Evolutionary conservation across 2,797 vertebrate species (phyloP).

Genomic region (Epinephelus awoara): DNA sequence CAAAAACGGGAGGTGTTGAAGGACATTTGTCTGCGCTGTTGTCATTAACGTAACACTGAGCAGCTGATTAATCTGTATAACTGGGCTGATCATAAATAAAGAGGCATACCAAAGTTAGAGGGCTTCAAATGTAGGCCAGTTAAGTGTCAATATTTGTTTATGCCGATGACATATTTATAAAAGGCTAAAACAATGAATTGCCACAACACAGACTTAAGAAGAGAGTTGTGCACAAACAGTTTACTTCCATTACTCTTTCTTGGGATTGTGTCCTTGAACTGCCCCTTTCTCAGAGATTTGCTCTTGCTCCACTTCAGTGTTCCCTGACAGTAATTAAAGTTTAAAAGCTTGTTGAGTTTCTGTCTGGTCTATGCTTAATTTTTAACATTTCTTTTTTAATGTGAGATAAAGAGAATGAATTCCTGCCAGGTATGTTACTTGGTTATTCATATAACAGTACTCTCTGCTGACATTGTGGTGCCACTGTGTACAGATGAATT

Average conservation of each 20-base stretch:
- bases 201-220: neutral
- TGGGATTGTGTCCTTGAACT: neutral
- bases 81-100: conserved; percentile 36
- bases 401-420: neutral
- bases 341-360: neutral
- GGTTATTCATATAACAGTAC: neutral
- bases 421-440: neutral
- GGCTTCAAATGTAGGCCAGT: conserved; percentile 34
- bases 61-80: conserved; percentile 44
- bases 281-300: neutral
- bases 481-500: too few relatives aligned
- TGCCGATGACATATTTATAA: conserved; percentile 50
- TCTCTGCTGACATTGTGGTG: neutral
- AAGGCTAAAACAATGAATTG: neutral
- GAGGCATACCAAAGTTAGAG: conserved; percentile 16
- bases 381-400: conserved; percentile 5
- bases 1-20: conserved; percentile 26
- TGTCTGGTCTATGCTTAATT: neutral
- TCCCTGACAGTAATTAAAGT: neutral
- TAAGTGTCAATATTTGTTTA: conserved; percentile 48
- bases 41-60: conserved; percentile 37
- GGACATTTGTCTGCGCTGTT: conserved; percentile 7
- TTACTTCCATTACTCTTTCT: neutral
- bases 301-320: neutral
- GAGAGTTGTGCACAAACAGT: neutral